Evolutionary conservation across 2,888 invertebrate genomes (phyloP), one percentile per base, ranked within the genome.

Genomic region (Bellardia pandia): DNA sequence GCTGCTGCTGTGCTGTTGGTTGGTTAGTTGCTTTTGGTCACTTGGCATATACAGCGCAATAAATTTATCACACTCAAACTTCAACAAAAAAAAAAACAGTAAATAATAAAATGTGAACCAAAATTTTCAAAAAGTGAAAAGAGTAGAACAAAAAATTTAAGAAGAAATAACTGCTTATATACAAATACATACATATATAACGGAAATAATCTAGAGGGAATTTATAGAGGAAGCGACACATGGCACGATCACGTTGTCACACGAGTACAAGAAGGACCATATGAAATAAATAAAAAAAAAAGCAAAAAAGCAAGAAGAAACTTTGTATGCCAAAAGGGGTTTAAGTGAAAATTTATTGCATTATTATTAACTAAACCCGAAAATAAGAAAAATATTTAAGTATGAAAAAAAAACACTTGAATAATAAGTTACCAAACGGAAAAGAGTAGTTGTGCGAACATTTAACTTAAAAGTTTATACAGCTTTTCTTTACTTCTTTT

Each of bases 311-410:
- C n/a, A 81, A 30, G 23, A 76, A 85, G n/a, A 82, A 78, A 81
- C 72, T 75, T 78, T 85, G 42, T 69, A 60, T 85, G 86, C 84
- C 86, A 84, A 77, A 51, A 85, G 85, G 85, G 85, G 69, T 82
- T 87, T 82, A 87, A 85, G 85, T 87, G 87, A 85, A 78, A 87
- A 87, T 87, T 87, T 87, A 87, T 87, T 85, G 82, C 87, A 66
- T 78, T 60, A 82, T 82, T 83, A 86, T 86, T 86, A 86, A 85
- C 85, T 80, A 80, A 76, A 62, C 56, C 53, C 45, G 42, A 62
- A 53, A 66, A 51, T 5, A 58, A 51, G 11, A 2, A 14, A 16
- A 48, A 64, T 37, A 53, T 40, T 30, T 23, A 37, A 62, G 6
- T 2, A 14, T 0, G 37, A 23, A 40, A 30, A 62, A 45, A 45